These are phyloP conservation scores for Drosophila paulistorum DNA, from an alignment of 1,140 invertebrate species.

Conservation along the genomic window DNA sequence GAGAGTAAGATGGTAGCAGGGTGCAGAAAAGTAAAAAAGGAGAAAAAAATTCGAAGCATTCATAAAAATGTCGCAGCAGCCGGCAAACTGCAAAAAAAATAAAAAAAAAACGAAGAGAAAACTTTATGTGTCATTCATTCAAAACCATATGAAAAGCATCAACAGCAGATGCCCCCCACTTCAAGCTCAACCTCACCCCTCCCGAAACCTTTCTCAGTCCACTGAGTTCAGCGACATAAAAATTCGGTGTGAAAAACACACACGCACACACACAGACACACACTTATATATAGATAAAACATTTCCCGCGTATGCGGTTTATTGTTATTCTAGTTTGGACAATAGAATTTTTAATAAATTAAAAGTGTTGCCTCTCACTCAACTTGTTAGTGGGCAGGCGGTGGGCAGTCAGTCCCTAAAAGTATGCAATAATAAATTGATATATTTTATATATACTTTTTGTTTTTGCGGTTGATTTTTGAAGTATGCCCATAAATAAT, in stretches of 20 bases:
- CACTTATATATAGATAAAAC: slow-evolving; percentile 59
- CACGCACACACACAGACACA: slow-evolving; percentile 14
- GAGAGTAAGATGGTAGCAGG: neutral
- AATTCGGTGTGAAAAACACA: slow-evolving; percentile 48
- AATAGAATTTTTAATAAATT: slow-evolving; percentile 79
- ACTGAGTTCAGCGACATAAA: slow-evolving; percentile 67
- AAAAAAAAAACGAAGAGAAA: slow-evolving; percentile 37
- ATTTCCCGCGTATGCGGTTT: slow-evolving; percentile 37
- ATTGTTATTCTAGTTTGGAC: slow-evolving; percentile 69
- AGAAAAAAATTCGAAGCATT: slow-evolving; percentile 68
- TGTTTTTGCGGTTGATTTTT: slow-evolving; percentile 25
- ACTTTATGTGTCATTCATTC: slow-evolving; percentile 79
- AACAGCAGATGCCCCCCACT: slow-evolving; percentile 44
- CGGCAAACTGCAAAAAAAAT: slow-evolving; percentile 22
- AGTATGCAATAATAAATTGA: slow-evolving; percentile 70
- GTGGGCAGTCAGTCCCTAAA: slow-evolving; percentile 1
- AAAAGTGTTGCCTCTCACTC: slow-evolving; percentile 49
- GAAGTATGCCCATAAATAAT: slow-evolving; percentile 63
- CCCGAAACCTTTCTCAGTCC: neutral
- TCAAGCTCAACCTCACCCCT: neutral
- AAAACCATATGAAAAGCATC: slow-evolving; percentile 76
- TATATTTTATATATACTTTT: slow-evolving; percentile 47
- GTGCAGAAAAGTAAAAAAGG: slow-evolving; percentile 23
- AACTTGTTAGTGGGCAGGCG: neutral
- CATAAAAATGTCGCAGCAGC: slow-evolving; percentile 75